Conservation (phyloP, 2,888 invertebrate genomes). For the Cerceris rybyensis region DNA sequence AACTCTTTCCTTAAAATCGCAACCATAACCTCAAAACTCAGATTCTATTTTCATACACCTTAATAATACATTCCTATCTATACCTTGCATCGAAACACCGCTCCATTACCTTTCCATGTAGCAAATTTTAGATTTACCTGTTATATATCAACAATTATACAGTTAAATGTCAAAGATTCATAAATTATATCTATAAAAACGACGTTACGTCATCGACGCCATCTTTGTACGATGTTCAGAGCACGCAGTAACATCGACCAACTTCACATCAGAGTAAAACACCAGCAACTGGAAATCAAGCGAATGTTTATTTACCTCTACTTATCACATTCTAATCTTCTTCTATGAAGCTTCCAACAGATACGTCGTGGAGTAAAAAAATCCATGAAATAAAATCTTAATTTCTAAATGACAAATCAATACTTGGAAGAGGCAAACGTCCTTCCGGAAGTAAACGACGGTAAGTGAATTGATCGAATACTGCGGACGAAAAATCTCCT, state of each 20-base stretch:
- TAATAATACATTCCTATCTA: no score
- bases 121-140: no score
- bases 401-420: conserved; percentile 1
- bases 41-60: no score
- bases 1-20: neutral
- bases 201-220: no score
- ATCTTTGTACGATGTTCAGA: neutral
- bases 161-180: no score
- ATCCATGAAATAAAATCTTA: neutral
- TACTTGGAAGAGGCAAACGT: neutral
- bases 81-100: no score
- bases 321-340: neutral
- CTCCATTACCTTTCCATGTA: no score
- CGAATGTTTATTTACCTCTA: neutral
- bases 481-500: conserved; percentile 65
- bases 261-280: neutral
- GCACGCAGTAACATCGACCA: neutral
- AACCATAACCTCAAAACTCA: no score
- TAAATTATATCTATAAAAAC: no score
- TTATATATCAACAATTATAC: no score
- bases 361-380: neutral
- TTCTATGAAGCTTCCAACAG: no score
- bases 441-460: conserved; percentile 5
- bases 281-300: conserved; percentile 18
- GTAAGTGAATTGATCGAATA: conserved; percentile 29